Base-by-base conservation (phyloP, 2,888 invertebrate genomes). In the Lycophotia porphyrea region DNA sequence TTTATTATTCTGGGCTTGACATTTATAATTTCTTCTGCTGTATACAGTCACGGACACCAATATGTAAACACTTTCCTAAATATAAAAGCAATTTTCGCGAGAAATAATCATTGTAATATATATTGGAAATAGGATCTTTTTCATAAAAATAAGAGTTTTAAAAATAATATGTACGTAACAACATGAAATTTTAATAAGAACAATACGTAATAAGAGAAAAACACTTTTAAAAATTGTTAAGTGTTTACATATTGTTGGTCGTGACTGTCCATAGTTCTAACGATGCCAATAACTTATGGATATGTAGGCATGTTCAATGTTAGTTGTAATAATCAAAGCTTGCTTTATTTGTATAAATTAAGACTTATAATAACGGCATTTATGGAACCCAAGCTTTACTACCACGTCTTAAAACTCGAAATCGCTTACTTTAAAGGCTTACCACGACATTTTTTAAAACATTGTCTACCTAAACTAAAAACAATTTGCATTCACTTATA, bases 401-500 rank as follows among this genome's bases (percentile, higher is more conserved):
- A 27, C 24, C 1, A 15, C 0, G 15, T 34, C 5, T 36, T 64
- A 52, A 27, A 67, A 52, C 27, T 44, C 1, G 39, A 18, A 58
- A 64, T 68, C n/a, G 49, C 49, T 34, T 34, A 49, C 31, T 42
- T 4, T n/a, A n/a, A 0, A 13, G 0, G 8, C 18, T 44, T 49
- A 36, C n/a, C 15, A 15, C 9, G 24, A 44, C 9, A 55, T 66
- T 27, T 13, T 66, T 36, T 18, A 47, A 61, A 34, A 31, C 18
- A 71, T 65, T 55, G 47, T 68, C 71, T 68, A 64, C n/a, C 36
- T 55, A 49, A 72, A 21, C 13, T 13, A 36, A 31, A 49, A 72
- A 39, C 31, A 52, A 65, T 71, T 90, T 84, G 82, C 87, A 88
- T 88, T 84, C 75, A 81, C 74, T 87, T 86, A 65, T 68, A 68